These are phyloP conservation scores for Lophotis ruficrista DNA, from an alignment of 2,113 vertebrate genomes.

Conservation along the genomic window DNA sequence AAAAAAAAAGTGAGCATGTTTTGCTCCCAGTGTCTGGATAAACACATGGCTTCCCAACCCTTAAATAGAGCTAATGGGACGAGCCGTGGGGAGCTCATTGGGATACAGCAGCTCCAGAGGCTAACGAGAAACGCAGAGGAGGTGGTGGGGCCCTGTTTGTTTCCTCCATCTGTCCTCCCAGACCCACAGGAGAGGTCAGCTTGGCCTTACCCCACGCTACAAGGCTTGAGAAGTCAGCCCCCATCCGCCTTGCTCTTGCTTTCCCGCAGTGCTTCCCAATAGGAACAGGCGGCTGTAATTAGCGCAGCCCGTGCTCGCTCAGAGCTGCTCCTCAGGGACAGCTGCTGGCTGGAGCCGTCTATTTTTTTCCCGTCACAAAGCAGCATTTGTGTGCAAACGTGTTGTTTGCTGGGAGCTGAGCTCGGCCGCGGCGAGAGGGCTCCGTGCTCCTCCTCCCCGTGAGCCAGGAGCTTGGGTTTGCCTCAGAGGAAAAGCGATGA, in stretches of 20 bases:
- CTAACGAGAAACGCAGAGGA: not conserved
- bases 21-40: slow-evolving; percentile 23
- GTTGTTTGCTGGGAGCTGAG: not conserved
- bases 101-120: not conserved
- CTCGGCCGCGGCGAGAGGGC: rapidly evolving
- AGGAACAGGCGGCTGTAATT: not conserved
- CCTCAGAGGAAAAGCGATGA: not conserved
- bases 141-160: not conserved
- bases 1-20: not conserved
- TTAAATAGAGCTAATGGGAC: slow-evolving; percentile 15
- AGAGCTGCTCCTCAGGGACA: not conserved
- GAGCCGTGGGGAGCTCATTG: not conserved
- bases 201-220: not conserved
- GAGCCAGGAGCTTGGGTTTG: not conserved
- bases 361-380: slow-evolving; percentile 7
- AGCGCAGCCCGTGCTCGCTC: not conserved
- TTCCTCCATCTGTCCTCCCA: not conserved
- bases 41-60: not conserved
- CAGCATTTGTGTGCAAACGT: not conserved
- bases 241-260: not conserved
- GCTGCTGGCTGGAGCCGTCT: slow-evolving; percentile 9
- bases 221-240: not conserved
- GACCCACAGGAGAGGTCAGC: not conserved
- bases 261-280: not conserved
- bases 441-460: not conserved